Evolutionary conservation across 37 sponge, comb jelly and placozoan species (phyloP), one percentile per base, ranked within the genome.

Genomic region (Cladorhizidae sp.): DNA sequence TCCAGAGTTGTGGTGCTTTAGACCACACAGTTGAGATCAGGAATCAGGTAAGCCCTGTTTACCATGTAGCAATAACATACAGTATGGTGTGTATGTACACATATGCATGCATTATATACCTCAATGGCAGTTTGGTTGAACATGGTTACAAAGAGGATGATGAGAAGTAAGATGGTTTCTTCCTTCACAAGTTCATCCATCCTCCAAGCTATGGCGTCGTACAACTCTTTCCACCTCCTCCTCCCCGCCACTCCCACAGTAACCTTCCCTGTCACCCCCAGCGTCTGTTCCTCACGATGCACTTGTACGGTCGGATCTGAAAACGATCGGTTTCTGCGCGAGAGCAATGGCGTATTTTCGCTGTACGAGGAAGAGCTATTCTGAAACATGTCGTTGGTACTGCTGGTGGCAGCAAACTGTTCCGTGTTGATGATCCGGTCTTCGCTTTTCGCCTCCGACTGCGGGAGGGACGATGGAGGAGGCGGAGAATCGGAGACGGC

Each of bases 81-180:
- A 0, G 39, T 0, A 67, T 22, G 40, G 5, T 5, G 0, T 26
- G 29, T 12, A 28, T 28, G 73, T 11, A 57, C 35, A 61, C 62
- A 72, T 23, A 1, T n/a, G n/a, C n/a, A n/a, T n/a, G n/a, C n/a
- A n/a, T n/a, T n/a, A 76, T 72, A 37, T 61, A 92, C 93, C 82
- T 95, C 96, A 21, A 93, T 64, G 31, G 84, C 52, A 9, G 80
- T 81, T 38, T 95, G 96, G 43, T 83, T 95, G 74, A 93, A 95
- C 63, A 95, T 62, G 0, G 85, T 86, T 0, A 93, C 57, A 35
- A 93, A 93, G 1, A 85, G 78, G 9, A 87, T 40, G 25, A 85
- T 79, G 9, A 95, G 73, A 43, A 95, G 73, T 0, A 90, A 76
- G 33, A 93, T 70, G 22, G 86, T 79, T 63, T 95, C 93, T 62